These are phyloP conservation scores for Trididemnum clinides DNA, from an alignment of 23 tunicate genomes.

Conservation along the genomic window DNA sequence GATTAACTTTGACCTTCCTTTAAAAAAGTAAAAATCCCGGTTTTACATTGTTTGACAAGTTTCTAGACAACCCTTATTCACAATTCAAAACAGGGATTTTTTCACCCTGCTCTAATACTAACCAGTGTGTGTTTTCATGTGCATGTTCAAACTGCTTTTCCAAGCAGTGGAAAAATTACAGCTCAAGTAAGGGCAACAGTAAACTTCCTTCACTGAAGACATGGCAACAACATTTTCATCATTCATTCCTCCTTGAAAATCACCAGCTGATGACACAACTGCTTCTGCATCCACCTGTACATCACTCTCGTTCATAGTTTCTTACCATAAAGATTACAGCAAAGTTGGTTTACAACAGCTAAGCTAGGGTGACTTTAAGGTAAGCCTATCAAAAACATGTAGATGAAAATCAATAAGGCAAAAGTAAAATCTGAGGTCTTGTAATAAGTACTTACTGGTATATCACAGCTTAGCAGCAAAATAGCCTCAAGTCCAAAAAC, in stretches of 20 bases:
- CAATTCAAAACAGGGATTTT: background rate
- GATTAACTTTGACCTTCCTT: too few species aligned
- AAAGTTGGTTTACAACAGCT: too few species aligned
- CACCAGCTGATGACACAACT: background rate
- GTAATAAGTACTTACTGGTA: too few species aligned
- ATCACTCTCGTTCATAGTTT: too few species aligned
- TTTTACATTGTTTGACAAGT: background rate
- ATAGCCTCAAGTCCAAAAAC: too few species aligned
- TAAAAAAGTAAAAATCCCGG: background rate
- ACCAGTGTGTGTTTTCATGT: slow-evolving; percentile 60
- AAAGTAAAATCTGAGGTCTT: too few species aligned
- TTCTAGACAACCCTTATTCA: background rate
- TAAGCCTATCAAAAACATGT: too few species aligned
- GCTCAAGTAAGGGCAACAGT: slow-evolving; percentile 30
- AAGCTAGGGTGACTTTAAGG: too few species aligned
- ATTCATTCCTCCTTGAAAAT: background rate
- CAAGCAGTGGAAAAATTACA: slow-evolving; percentile 53
- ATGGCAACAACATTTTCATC: background rate
- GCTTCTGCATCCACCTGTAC: background rate
- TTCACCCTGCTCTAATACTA: background rate
- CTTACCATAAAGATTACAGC: too few species aligned
- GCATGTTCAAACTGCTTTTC: slow-evolving; percentile 59
- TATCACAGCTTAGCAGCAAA: too few species aligned
- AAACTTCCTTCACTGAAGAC: slow-evolving; percentile 27
- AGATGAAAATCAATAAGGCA: too few species aligned